phyloP scores from a whole-genome alignment of 2,113 vertebrate genomes.

The Pteropus alecto region DNA sequence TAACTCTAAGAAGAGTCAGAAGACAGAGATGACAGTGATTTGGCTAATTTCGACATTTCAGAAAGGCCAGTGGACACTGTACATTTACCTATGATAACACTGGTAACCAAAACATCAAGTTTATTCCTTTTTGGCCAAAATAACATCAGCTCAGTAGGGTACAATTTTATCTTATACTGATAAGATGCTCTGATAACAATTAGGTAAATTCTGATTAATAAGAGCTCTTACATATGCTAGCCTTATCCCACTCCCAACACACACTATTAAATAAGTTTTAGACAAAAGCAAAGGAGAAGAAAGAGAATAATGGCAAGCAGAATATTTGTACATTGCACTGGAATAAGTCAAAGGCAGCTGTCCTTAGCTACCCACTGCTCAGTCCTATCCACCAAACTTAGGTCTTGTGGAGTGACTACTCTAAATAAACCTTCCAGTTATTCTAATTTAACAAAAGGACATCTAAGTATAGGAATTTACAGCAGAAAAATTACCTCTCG shows the following conservation, averaged over 20 bases:
- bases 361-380: not conserved
- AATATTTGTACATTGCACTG: not conserved
- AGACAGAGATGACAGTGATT: not conserved
- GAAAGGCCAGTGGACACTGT: not conserved
- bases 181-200: not conserved
- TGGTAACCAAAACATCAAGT: not conserved
- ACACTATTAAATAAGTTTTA: not conserved
- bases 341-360: not conserved
- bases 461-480: not conserved
- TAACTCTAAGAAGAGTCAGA: not conserved
- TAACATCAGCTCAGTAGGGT: not conserved
- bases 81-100: not conserved
- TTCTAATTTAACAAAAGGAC: not conserved
- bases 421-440: not conserved
- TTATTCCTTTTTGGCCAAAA: not conserved
- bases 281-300: not conserved
- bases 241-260: not conserved
- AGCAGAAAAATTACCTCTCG: slow-evolving; percentile 85
- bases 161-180: not conserved
- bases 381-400: not conserved
- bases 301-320: not conserved
- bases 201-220: not conserved
- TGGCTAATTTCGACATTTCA: not conserved
- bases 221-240: not conserved
- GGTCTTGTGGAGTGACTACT: not conserved